These are phyloP conservation scores for Lydus trimaculatus DNA, from an alignment of 2,888 invertebrate species.

Conservation along the genomic window DNA sequence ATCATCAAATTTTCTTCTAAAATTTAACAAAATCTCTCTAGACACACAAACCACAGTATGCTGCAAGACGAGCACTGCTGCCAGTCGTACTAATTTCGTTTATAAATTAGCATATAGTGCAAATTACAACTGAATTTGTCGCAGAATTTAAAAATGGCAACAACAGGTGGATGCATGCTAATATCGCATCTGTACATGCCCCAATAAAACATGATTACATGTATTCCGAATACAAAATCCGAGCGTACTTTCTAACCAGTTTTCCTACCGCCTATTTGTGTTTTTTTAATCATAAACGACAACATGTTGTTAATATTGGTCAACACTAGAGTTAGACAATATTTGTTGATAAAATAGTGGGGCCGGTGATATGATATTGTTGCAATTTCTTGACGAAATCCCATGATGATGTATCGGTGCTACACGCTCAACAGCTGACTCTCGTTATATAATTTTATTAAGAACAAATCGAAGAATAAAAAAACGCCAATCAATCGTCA, in stretches of 20 bases:
- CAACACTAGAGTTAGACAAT: conserved; percentile 34
- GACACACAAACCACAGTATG: too few relatives aligned
- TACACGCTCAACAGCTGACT: not conserved
- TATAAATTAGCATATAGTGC: too few relatives aligned
- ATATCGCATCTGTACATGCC: too few relatives aligned
- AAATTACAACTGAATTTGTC: too few relatives aligned
- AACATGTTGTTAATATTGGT: conserved; percentile 26
- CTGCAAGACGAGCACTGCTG: too few relatives aligned
- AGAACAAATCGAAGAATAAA: not conserved
- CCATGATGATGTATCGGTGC: not conserved
- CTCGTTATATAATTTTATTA: not conserved
- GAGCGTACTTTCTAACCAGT: conserved; percentile 44
- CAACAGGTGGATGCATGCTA: too few relatives aligned
- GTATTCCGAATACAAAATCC: too few relatives aligned
- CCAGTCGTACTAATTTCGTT: too few relatives aligned
- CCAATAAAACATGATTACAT: too few relatives aligned
- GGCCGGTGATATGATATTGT: conserved; percentile 29
- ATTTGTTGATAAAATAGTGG: conserved; percentile 22
- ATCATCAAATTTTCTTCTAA: not conserved
- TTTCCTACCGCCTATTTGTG: conserved; percentile 25
- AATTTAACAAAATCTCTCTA: not conserved
- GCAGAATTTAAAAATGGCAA: too few relatives aligned
- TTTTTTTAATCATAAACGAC: conserved; percentile 35
- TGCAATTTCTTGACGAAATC: conserved; percentile 31
- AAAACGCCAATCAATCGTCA: not conserved